A percentile compares a stretch with the other conserved stretches of the same genome.
phyloP scores from a whole-genome alignment of 2,888 invertebrate genomes.

The Sinohyriopsis cumingii region DNA sequence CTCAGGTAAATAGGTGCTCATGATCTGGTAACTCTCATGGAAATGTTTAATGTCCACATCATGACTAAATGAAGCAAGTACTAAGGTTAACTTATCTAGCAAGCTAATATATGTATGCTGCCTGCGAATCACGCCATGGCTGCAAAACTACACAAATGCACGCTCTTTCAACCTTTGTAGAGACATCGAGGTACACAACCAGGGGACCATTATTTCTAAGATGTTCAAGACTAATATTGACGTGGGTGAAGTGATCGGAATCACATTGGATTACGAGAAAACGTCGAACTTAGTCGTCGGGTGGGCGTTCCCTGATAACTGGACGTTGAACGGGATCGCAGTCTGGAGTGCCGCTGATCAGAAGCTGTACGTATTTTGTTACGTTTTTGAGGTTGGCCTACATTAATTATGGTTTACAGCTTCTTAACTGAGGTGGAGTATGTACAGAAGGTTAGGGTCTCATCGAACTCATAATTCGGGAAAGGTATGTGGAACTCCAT shows the following conservation, averaged over 20 bases:
- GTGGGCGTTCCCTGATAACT: slow-evolving; percentile 42
- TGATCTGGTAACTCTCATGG: no score
- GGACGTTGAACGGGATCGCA: slow-evolving; percentile 37
- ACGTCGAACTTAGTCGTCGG: slow-evolving; percentile 26
- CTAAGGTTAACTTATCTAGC: no score
- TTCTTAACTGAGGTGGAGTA: background rate
- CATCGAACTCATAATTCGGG: no score
- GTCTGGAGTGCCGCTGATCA: slow-evolving; percentile 35
- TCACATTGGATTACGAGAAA: slow-evolving; percentile 48
- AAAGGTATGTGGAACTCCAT: no score
- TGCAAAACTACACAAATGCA: slow-evolving; percentile 1
- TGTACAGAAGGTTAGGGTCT: no score
- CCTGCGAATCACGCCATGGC: background rate
- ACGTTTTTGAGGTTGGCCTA: background rate
- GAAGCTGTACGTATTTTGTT: slow-evolving; percentile 24
- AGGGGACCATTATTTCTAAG: slow-evolving; percentile 32
- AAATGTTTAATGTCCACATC: no score
- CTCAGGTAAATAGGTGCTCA: no score
- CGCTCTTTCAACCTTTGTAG: slow-evolving; percentile 15
- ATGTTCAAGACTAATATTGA: slow-evolving; percentile 26
- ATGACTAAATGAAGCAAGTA: no score
- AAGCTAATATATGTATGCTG: no score
- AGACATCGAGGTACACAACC: slow-evolving; percentile 34
- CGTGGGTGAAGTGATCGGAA: slow-evolving; percentile 34
- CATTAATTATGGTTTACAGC: background rate